Evolutionary conservation across 2,797 vertebrate genomes (phyloP), one percentile per base, ranked within the genome.

Genomic region (Lepilemur ruficaudatus): DNA sequence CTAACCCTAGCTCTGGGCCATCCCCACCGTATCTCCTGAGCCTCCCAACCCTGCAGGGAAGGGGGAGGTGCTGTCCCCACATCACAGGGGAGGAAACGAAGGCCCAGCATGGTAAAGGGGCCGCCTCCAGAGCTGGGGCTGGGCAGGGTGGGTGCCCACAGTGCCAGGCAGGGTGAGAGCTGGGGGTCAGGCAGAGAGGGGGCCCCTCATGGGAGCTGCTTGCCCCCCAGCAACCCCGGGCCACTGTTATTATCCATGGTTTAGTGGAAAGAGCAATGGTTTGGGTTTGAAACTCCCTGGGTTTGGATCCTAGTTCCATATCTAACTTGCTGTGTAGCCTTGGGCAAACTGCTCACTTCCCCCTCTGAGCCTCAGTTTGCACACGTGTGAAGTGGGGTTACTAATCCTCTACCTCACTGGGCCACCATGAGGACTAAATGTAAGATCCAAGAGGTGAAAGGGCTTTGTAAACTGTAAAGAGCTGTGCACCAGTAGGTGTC

Each of bases 91-190:
- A 82, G 52, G n/a, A 63, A 63, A 67, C 28, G 5, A 15, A 63
- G 69, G 25, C 38, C 61, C n/a, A 6, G 22, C 38, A 13, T 5
- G 3, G 38, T 30, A n/a, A 41, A 72, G 84, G 35, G 18, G n/a
- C 48, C 32, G 43, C n/a, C 35, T n/a, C 12, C 10, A 28, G 63
- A 91, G 35, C 61, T 41, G 28, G 50, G 28, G 25, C 46, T 28
- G 4, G 57, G 25, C 11, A 28, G 55, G 23, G 23, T 46, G 25
- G 28, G 5, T 0, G 0, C 25, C 7, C 13, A 1, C 38, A 12
- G 25, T 55, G 11, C 32, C 10, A 7, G n/a, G 35, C 22, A 35
- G 65, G 55, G 52, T 0, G 2, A 35, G 61, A 73, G 4, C 61
- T 5, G 25, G 50, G 28, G 2, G 23, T n/a, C 72, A 70, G 70